Percentiles rank a stretch among this genome's conserved stretches.
Evolutionary conservation across 2,797 vertebrate genomes (phyloP).

Genomic region (Echeneis naucrates): DNA sequence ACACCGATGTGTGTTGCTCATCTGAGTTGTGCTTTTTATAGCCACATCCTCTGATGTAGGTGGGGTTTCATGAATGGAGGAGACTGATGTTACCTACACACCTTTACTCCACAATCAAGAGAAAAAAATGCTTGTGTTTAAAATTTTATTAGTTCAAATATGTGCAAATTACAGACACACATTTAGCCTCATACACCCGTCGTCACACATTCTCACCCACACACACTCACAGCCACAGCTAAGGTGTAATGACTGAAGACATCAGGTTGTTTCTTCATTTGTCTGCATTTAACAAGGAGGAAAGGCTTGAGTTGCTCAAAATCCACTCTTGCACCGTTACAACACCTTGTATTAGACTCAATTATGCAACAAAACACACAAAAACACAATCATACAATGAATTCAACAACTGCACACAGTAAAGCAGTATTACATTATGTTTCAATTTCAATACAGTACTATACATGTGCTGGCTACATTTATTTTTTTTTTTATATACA

Average conservation of each 20-base stretch:
- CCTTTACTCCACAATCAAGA: not conserved
- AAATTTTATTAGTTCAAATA: slow-evolving; percentile 55
- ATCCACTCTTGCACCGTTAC: slow-evolving; percentile 3
- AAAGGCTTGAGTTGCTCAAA: not conserved
- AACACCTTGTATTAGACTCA: slow-evolving; percentile 34
- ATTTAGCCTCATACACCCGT: slow-evolving; percentile 2
- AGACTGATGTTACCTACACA: too few relatives aligned
- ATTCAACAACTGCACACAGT: slow-evolving; percentile 40
- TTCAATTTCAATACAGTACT: slow-evolving; percentile 48
- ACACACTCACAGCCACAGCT: slow-evolving; percentile 8
- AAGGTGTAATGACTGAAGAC: slow-evolving; percentile 10
- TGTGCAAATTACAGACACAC: slow-evolving; percentile 48
- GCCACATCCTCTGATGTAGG: slow-evolving; percentile 45
- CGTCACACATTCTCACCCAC: not conserved
- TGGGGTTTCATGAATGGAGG: not conserved
- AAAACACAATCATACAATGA: slow-evolving; percentile 35
- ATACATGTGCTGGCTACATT: slow-evolving; percentile 53
- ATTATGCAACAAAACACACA: not conserved
- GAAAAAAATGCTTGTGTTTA: not conserved
- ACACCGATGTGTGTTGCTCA: accelerated
- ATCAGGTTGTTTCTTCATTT: not conserved
- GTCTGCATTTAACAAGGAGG: not conserved
- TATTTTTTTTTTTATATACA: slow-evolving; percentile 12
- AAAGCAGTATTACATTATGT: slow-evolving; percentile 47
- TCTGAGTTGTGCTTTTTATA: not conserved